Percentiles rank a stretch among this genome's conserved stretches.
Evolutionary conservation across 2,113 vertebrate species (phyloP).

Genomic region (Rhinichthys klamathensis): DNA sequence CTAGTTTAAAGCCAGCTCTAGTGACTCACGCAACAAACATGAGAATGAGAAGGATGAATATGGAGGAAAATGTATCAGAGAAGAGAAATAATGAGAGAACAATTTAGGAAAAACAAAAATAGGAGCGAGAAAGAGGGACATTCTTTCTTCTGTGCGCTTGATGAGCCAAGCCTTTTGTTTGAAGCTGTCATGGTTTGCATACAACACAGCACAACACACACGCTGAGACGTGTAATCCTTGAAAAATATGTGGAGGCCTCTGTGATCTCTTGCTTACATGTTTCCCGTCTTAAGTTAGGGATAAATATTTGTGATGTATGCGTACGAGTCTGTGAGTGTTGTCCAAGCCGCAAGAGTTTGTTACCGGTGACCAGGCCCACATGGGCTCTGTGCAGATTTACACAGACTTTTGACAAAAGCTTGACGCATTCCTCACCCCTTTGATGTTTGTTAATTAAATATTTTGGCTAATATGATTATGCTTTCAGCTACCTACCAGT

Average conservation of each 20-base stretch:
- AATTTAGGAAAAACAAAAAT: conserved; percentile 16
- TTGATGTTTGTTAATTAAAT: conserved; percentile 3
- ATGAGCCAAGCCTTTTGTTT: conserved; percentile 57
- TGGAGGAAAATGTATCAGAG: conserved; percentile 9
- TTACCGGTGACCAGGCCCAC: not conserved
- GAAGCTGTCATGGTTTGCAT: conserved; percentile 58
- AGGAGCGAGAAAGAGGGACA: conserved; percentile 10
- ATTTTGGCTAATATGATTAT: not conserved
- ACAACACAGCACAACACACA: conserved; percentile 50
- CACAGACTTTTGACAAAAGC: not conserved
- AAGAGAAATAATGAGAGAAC: not conserved
- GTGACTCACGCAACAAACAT: conserved; percentile 45
- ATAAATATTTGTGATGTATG: conserved; percentile 38
- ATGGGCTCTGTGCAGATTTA: conserved; percentile 7
- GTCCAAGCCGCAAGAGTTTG: conserved; percentile 8
- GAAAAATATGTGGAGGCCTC: conserved; percentile 38
- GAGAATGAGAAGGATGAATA: conserved; percentile 9
- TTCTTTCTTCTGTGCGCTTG: conserved; percentile 52
- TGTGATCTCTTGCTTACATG: conserved; percentile 25
- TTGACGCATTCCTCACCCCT: conserved; percentile 4
- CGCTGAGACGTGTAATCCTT: conserved; percentile 35
- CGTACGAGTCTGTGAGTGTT: not conserved
- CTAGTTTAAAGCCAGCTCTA: conserved; percentile 4
- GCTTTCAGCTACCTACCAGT: conserved; percentile 17
- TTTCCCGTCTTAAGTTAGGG: conserved; percentile 26